phyloP scores from a whole-genome alignment of 2,113 vertebrate genomes.

The Lophochroa leadbeateri region DNA sequence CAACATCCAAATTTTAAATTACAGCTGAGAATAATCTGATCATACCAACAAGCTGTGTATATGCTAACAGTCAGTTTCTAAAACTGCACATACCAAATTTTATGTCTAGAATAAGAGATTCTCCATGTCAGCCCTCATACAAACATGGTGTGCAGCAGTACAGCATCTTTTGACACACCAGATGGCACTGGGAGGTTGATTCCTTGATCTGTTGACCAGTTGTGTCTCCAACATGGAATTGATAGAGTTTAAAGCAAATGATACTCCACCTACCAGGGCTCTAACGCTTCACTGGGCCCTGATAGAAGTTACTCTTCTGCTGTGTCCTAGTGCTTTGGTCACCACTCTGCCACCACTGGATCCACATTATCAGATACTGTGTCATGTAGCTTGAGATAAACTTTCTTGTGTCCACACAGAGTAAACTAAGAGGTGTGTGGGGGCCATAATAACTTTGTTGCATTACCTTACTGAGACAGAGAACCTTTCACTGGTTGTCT shows the following conservation, averaged over 20 bases:
- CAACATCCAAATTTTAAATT: background rate
- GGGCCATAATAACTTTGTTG: background rate
- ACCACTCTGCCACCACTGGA: background rate
- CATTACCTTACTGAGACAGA: background rate
- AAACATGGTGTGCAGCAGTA: background rate
- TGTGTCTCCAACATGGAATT: background rate
- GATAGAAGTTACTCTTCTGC: background rate
- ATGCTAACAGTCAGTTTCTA: background rate
- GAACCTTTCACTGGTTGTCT: background rate
- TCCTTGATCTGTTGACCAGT: slow-evolving; percentile 26
- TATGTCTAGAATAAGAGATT: background rate
- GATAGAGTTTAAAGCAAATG: background rate
- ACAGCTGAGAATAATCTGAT: background rate
- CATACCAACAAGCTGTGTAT: background rate
- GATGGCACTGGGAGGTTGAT: background rate
- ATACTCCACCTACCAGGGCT: background rate
- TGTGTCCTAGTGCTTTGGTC: background rate
- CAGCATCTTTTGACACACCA: background rate
- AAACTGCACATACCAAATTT: background rate
- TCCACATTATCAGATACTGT: background rate
- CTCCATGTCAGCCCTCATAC: background rate
- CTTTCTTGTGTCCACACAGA: background rate
- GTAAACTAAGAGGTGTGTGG: background rate
- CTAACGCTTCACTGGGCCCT: background rate
- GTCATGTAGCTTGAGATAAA: background rate